These are phyloP conservation scores for Globia sparganii DNA, from an alignment of 2,888 invertebrate species.

Conservation along the genomic window DNA sequence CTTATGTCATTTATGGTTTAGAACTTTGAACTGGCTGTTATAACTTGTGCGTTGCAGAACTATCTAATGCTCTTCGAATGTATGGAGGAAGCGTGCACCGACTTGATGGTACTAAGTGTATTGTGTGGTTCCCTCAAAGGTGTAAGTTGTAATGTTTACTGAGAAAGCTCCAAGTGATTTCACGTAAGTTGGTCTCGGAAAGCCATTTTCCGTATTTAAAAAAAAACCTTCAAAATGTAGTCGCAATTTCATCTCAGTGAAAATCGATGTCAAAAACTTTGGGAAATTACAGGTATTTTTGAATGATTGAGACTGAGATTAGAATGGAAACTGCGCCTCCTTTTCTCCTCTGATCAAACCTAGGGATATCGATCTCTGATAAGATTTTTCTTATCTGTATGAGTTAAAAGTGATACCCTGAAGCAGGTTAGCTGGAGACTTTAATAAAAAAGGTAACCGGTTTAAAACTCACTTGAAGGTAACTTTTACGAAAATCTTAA, in stretches of 20 bases:
- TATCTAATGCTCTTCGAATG: constrained; percentile 51
- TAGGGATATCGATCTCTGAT: background rate
- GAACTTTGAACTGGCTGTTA: constrained; percentile 64
- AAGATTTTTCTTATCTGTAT: background rate
- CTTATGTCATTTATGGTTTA: constrained; percentile 63
- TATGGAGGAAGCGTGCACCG: constrained; percentile 11
- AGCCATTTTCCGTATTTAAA: background rate
- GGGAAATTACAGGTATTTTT: background rate
- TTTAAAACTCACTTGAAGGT: no score
- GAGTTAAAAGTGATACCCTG: background rate
- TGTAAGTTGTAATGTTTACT: background rate
- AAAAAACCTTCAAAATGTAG: background rate
- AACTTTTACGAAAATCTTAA: background rate
- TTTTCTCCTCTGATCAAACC: no score
- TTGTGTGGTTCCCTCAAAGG: background rate
- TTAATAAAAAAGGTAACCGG: background rate
- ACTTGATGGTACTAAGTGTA: constrained; percentile 13
- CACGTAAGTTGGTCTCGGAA: background rate
- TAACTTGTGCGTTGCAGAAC: constrained; percentile 52
- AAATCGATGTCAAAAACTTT: background rate
- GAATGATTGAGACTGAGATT: no score
- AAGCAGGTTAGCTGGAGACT: no score
- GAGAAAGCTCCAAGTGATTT: background rate
- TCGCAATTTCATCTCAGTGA: background rate
- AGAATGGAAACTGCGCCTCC: no score